Evolutionary conservation across 2,888 invertebrate genomes (phyloP).

Genomic region (Anoplius nigerrimus): DNA sequence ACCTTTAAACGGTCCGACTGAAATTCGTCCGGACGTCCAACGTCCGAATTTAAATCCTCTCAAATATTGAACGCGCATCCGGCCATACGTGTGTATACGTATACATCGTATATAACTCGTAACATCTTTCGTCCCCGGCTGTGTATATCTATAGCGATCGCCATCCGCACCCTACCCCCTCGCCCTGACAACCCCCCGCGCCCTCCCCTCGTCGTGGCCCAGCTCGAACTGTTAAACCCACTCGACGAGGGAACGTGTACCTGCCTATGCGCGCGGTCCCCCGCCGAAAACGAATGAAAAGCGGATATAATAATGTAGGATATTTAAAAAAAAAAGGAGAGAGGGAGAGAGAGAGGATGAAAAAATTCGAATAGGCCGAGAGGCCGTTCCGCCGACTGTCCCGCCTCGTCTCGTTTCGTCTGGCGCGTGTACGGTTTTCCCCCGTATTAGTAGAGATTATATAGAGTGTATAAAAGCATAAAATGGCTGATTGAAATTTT

Average conservation of each 20-base stretch:
- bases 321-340: slow-evolving; percentile 37
- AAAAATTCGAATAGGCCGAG: not conserved
- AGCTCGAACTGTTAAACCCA: slow-evolving; percentile 54
- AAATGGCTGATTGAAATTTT: too few species aligned
- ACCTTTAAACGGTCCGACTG: slow-evolving; percentile 70
- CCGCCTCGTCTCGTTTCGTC: not conserved
- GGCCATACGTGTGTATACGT: slow-evolving; percentile 33
- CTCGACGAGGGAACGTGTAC: slow-evolving; percentile 49
- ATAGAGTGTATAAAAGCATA: too few species aligned
- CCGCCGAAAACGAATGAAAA: slow-evolving; percentile 40
- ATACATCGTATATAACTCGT: slow-evolving; percentile 25
- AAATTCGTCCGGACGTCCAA: slow-evolving; percentile 72
- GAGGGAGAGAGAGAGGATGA: slow-evolving; percentile 14
- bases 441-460: too few species aligned
- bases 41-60: slow-evolving; percentile 73
- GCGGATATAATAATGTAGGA: slow-evolving; percentile 59
- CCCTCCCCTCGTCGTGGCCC: not conserved
- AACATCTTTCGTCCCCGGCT: slow-evolving; percentile 50
- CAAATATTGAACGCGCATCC: slow-evolving; percentile 70
- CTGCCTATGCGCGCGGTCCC: slow-evolving; percentile 34
- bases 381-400: not conserved
- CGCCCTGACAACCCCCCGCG: not conserved
- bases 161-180: slow-evolving; percentile 4
- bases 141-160: slow-evolving; percentile 11
- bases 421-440: not conserved